Percentiles rank a stretch among this genome's conserved stretches.
Conservation (phyloP, 1,140 invertebrate species). For the Solenopsis invicta region DNA sequence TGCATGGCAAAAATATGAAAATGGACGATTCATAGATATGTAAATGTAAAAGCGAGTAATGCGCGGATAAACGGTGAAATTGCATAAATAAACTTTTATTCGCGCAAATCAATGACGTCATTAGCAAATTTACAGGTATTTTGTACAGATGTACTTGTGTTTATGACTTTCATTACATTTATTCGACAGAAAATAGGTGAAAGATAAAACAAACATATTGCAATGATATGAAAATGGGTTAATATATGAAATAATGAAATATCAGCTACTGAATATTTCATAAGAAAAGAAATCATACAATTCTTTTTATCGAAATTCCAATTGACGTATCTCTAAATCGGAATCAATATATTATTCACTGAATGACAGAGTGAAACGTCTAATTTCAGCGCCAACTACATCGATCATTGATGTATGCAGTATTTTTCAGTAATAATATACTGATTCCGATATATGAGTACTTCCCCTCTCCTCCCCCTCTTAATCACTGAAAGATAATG, state of each 20-base stretch:
- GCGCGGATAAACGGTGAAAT: background rate
- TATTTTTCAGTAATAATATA: too few relatives aligned
- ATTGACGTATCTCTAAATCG: background rate
- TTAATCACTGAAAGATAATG: too few relatives aligned
- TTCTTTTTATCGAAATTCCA: background rate
- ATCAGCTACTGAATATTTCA: background rate
- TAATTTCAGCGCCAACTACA: too few relatives aligned
- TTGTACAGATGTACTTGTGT: background rate
- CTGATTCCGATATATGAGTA: too few relatives aligned
- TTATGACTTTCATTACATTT: constrained; percentile 19
- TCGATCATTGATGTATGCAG: too few relatives aligned
- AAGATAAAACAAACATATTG: constrained; percentile 31
- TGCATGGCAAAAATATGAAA: background rate
- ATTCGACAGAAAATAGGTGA: background rate
- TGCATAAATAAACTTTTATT: constrained; percentile 10
- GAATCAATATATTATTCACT: too few relatives aligned
- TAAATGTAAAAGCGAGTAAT: background rate
- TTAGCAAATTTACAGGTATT: background rate
- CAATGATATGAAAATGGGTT: background rate
- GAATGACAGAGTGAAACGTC: too few relatives aligned
- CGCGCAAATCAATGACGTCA: background rate
- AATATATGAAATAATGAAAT: background rate
- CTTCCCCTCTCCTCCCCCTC: too few relatives aligned
- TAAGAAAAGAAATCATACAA: background rate
- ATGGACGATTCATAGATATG: background rate